phyloP scores from a whole-genome alignment of 2,113 vertebrate genomes.

The Apteryx owenii region DNA sequence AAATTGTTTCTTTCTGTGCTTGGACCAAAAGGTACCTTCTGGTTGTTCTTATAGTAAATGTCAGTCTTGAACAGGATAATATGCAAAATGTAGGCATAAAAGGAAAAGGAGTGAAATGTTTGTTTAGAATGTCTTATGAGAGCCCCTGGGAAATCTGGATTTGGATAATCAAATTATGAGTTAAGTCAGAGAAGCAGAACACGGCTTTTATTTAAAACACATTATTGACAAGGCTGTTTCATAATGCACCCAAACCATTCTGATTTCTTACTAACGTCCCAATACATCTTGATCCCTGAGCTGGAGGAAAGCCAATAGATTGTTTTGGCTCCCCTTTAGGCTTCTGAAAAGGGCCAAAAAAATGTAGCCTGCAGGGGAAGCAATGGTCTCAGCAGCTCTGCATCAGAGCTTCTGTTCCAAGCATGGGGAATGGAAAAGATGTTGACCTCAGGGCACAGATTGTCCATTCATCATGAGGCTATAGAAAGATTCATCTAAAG shows the following conservation, averaged over 20 bases:
- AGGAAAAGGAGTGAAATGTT: conserved; percentile 5
- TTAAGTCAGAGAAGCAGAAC: neutral
- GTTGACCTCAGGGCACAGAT: neutral
- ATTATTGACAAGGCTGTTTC: neutral
- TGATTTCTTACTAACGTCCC: neutral
- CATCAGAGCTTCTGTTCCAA: neutral
- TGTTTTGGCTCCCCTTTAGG: neutral
- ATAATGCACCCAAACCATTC: neutral
- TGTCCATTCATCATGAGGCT: neutral
- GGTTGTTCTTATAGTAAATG: neutral
- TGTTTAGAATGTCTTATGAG: neutral
- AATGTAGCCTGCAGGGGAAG: neutral
- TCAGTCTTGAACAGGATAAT: neutral
- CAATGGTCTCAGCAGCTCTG: neutral
- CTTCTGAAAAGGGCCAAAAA: conserved; percentile 2
- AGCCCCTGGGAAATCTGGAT: neutral
- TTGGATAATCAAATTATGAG: conserved; percentile 39
- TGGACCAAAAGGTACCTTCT: neutral
- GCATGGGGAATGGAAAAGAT: neutral
- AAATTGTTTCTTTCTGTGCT: neutral
- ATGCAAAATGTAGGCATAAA: neutral
- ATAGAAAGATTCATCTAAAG: neutral
- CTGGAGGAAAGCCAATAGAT: neutral
- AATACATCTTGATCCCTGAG: neutral
- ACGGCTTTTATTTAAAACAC: conserved; percentile 39